Evolutionary conservation across 2,797 vertebrate species (phyloP).

Genomic region (Channa striata): DNA sequence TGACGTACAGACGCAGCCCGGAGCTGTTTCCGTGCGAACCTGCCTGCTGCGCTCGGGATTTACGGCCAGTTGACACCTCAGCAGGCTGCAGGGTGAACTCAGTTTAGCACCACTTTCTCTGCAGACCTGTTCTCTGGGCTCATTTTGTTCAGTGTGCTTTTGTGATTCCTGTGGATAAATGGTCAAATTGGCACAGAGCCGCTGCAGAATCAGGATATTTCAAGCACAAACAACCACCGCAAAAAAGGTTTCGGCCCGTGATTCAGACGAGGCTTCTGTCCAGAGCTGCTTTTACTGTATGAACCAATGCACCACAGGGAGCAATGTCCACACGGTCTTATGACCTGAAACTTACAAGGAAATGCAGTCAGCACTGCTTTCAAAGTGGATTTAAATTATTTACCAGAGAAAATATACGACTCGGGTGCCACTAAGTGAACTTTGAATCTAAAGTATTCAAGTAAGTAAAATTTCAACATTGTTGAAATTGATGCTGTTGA

Average conservation of each 20-base stretch:
- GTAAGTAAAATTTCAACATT: too few relatives aligned
- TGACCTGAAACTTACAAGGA: too few relatives aligned
- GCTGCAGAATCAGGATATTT: neutral
- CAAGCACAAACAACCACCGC: neutral
- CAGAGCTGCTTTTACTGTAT: neutral
- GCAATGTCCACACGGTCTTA: too few relatives aligned
- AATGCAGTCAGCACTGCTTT: too few relatives aligned
- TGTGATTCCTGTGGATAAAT: neutral
- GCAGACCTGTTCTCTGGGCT: neutral
- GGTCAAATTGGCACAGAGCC: neutral
- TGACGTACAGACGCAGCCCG: constrained; percentile 19
- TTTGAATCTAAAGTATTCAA: too few relatives aligned
- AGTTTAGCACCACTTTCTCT: constrained; percentile 22
- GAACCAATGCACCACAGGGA: too few relatives aligned
- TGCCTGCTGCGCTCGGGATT: constrained; percentile 20
- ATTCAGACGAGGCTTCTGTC: neutral
- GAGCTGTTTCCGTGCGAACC: constrained; percentile 12
- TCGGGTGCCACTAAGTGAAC: too few relatives aligned
- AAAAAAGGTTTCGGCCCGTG: neutral
- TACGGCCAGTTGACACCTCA: constrained; percentile 38
- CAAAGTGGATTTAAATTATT: too few relatives aligned
- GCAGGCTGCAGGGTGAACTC: constrained; percentile 25
- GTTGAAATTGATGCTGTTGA: too few relatives aligned
- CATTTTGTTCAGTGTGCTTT: neutral
- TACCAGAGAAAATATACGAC: too few relatives aligned